These are phyloP conservation scores for Atta colombica DNA, from an alignment of 1,140 invertebrate genomes.

Conservation along the genomic window DNA sequence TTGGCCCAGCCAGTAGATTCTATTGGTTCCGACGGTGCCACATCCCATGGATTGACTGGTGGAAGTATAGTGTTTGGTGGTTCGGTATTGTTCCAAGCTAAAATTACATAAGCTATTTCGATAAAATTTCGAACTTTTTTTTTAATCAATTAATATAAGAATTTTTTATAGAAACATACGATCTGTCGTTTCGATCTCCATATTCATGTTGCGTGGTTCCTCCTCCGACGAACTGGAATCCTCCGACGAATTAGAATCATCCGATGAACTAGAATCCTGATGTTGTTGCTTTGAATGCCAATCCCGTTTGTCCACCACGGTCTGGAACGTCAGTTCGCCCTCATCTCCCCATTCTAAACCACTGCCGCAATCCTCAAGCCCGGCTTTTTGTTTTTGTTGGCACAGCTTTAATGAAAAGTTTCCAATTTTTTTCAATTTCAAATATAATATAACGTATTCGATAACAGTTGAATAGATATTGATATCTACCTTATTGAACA, in stretches of 20 bases:
- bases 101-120: conserved; percentile 25
- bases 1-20: conserved; percentile 84
- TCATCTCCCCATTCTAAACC: conserved; percentile 82
- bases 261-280: conserved; percentile 84
- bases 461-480: not conserved
- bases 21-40: conserved; percentile 70
- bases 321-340: conserved; percentile 85
- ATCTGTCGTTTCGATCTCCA: conserved; percentile 86
- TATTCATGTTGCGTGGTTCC: conserved; percentile 83
- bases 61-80: conserved; percentile 70
- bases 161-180: conserved; percentile 78
- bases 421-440: not conserved
- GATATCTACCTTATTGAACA: conserved; percentile 87
- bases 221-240: conserved; percentile 86
- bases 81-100: conserved; percentile 80
- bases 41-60: conserved; percentile 81
- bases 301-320: conserved; percentile 85
- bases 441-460: not conserved
- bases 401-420: conserved; percentile 72
- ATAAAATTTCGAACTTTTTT: not conserved
- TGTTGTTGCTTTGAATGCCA: conserved; percentile 79
- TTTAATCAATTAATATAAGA: not conserved
- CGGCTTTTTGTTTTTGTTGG: conserved; percentile 79
- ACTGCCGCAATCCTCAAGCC: conserved; percentile 76
- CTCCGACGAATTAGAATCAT: conserved; percentile 85